Evolutionary conservation across 2,113 vertebrate genomes (phyloP).

Genomic region (Mystacornis crossleyi): DNA sequence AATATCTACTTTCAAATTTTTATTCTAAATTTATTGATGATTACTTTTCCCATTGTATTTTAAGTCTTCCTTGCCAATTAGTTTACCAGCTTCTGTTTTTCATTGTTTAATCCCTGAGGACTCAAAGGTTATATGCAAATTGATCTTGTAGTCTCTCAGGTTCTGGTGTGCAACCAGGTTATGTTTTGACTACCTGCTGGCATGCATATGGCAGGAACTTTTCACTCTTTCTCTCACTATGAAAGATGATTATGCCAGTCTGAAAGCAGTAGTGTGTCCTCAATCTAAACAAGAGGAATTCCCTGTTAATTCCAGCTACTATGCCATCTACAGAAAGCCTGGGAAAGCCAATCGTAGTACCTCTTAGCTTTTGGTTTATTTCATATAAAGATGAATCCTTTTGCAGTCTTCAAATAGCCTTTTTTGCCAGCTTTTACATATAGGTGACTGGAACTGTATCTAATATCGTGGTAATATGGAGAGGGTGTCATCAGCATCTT

Average conservation of each 20-base stretch:
- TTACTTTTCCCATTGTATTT: background rate
- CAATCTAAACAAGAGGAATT: background rate
- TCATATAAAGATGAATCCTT: background rate
- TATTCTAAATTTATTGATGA: background rate
- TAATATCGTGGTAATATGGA: background rate
- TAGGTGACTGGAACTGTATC: background rate
- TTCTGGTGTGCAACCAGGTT: background rate
- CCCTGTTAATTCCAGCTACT: background rate
- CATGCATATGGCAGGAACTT: background rate
- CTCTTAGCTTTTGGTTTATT: background rate
- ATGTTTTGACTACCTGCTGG: background rate
- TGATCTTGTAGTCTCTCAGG: background rate
- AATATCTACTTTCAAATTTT: background rate
- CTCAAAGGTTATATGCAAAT: background rate
- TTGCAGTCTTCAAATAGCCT: background rate
- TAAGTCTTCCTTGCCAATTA: background rate
- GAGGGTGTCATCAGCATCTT: background rate
- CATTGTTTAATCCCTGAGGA: background rate
- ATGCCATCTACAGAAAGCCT: background rate
- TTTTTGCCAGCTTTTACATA: background rate
- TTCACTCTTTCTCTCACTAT: background rate
- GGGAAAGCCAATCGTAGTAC: background rate
- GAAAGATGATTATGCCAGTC: accelerated
- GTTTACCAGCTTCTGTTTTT: background rate
- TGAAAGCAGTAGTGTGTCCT: background rate